A percentile compares a stretch with the other conserved stretches of the same genome.
Conservation (phyloP, 2,797 vertebrate genomes). For the Mus spretus region DNA sequence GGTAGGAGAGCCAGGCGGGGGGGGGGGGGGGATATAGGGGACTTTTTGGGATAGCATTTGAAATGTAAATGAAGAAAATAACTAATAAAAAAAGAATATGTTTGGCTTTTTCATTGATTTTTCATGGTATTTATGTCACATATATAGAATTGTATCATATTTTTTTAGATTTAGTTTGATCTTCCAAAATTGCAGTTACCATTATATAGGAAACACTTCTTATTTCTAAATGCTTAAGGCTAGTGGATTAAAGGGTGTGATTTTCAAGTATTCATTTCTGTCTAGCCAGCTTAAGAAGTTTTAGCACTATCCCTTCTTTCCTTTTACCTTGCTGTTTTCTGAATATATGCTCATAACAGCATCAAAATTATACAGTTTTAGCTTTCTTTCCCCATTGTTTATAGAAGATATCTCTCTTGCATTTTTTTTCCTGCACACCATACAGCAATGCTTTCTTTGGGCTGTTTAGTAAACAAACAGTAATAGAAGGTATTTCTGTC, state of each 20-base stretch:
- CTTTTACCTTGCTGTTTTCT: conserved; percentile 26
- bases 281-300: background rate
- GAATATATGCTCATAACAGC: background rate
- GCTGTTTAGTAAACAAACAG: background rate
- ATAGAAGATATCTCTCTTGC: background rate
- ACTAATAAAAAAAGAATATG: background rate
- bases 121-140: background rate
- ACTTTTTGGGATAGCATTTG: no score
- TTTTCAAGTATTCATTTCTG: background rate
- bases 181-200: background rate
- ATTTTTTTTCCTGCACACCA: background rate
- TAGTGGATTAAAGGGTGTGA: background rate
- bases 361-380: background rate
- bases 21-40: no score
- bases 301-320: background rate
- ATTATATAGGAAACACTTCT: background rate
- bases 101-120: conserved; percentile 16
- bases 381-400: background rate
- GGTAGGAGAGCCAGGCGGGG: no score
- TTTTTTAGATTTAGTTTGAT: background rate
- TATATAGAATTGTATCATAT: background rate
- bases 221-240: background rate
- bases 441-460: background rate
- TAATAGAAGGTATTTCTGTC: background rate
- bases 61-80: no score